A percentile compares a stretch with the other conserved stretches of the same genome.
These are phyloP conservation scores for Paelopatides confundens DNA, from an alignment of 53 echinoderm and acorn worm species.

Conservation along the genomic window DNA sequence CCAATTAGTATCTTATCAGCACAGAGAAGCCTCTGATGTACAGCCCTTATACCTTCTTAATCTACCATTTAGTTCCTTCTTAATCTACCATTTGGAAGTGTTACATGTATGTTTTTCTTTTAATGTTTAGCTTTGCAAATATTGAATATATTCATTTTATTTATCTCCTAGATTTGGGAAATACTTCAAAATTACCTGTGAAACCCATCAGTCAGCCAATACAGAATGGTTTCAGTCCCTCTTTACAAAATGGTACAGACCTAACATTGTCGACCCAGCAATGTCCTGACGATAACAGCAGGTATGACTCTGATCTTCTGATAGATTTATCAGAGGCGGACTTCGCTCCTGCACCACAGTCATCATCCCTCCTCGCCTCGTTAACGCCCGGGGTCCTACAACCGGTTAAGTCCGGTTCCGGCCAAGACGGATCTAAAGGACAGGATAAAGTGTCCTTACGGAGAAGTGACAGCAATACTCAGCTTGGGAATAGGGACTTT, in stretches of 20 bases:
- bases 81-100: no score
- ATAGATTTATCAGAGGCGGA: constrained; percentile 96
- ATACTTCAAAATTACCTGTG: background rate
- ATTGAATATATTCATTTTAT: background rate
- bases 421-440: background rate
- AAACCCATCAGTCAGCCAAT: constrained; percentile 16
- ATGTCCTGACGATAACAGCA: constrained; percentile 50
- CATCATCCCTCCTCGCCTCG: constrained; percentile 57
- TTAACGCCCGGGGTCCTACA: constrained; percentile 40
- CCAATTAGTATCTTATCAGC: no score
- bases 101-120: no score
- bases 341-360: constrained; percentile 87
- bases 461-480: constrained; percentile 61
- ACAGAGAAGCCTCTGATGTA: no score
- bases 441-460: background rate
- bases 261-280: background rate
- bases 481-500: constrained; percentile 60
- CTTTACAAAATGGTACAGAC: background rate
- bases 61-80: no score
- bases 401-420: background rate
- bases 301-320: constrained; percentile 70
- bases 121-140: no score
- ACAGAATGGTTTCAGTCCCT: constrained; percentile 33
- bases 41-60: no score
- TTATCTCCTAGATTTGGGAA: background rate